Base-by-base conservation (phyloP, 2,797 vertebrate genomes). In the Takifugu rubripes region DNA sequence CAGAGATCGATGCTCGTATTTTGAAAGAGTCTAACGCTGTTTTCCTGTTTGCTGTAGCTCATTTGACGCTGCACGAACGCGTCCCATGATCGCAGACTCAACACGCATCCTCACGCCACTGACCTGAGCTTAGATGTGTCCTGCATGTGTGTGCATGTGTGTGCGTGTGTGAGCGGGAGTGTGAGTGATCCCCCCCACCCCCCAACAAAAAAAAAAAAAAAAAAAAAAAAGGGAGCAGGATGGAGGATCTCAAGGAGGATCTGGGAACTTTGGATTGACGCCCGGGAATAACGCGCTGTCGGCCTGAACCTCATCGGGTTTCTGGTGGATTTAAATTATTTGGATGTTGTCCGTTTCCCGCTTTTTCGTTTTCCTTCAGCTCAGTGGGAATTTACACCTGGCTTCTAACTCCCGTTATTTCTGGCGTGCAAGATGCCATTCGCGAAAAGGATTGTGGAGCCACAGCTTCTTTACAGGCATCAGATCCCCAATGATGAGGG, bases 371-470 rank as follows among this genome's bases (percentile, higher is more conserved):
- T 82, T 81, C 73, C 66, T 74, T 73, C 61, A 72, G 79, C 77
- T 75, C 79, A 67, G 72, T 63, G 78, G 83, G 90, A 79, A 83
- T 89, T 86, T 85, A 81, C 77, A 52, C 73, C 81, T 70, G 80
- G 78, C 65, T 79, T 70, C 55, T 74, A 72, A 68, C 76, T 76
- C 61, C 36, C 24, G 5, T 83, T 70, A 63, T 82, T 77, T 72
- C 48, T 75, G 86, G 87, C 79, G 82, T 71, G 68, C 70, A 90
- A 88, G 80, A 98, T 98, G 96, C 96, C 96, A 76, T 97, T 98
- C 84, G 91, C 95, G 83, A 98, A 98, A 88, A 85, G 96, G 91
- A 96, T 91, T 79, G 95, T 96, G 86, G 95, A 98, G 89, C 96
- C 96, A 70, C 95, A 93, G 93, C 89, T 96, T 84, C 92, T 97